phyloP scores from a whole-genome alignment of 2,888 invertebrate species.

The Lathronympha strigana region DNA sequence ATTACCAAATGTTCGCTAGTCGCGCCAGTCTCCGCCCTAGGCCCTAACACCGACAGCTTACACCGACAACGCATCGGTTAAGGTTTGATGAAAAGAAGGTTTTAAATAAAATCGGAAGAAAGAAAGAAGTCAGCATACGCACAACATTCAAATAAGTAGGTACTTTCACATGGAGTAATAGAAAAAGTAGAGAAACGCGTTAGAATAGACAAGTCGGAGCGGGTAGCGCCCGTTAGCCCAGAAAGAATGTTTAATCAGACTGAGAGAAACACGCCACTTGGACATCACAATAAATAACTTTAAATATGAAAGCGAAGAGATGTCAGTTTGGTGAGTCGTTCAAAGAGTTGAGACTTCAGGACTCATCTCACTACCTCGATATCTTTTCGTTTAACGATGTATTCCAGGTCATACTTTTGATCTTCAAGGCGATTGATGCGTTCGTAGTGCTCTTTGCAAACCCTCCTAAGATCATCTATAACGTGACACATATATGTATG shows the following conservation, averaged over 20 bases:
- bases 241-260: constrained; percentile 67
- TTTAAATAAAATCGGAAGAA: constrained; percentile 57
- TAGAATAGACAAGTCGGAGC: constrained; percentile 64
- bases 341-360: constrained; percentile 65
- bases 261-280: constrained; percentile 74
- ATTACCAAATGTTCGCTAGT: constrained; percentile 61
- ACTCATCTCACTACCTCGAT: constrained; percentile 92
- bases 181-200: constrained; percentile 66
- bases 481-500: constrained; percentile 68
- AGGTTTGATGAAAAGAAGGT: constrained; percentile 66
- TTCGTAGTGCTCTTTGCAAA: constrained; percentile 93
- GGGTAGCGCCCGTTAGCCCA: constrained; percentile 56
- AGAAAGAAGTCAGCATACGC: constrained; percentile 68
- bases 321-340: constrained; percentile 78
- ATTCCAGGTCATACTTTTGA: constrained; percentile 99
- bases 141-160: constrained; percentile 59
- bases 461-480: constrained; percentile 90
- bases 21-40: constrained; percentile 44
- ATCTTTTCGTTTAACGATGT: constrained; percentile 99
- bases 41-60: constrained; percentile 49
- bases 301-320: constrained; percentile 69
- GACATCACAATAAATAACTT: constrained; percentile 71
- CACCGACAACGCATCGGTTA: constrained; percentile 62
- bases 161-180: constrained; percentile 74
- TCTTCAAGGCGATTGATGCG: constrained; percentile 96